Percentiles rank a stretch among this genome's conserved stretches.
Conservation (phyloP, 2,888 invertebrate genomes). For the Mesorhabditis spiculigera region DNA sequence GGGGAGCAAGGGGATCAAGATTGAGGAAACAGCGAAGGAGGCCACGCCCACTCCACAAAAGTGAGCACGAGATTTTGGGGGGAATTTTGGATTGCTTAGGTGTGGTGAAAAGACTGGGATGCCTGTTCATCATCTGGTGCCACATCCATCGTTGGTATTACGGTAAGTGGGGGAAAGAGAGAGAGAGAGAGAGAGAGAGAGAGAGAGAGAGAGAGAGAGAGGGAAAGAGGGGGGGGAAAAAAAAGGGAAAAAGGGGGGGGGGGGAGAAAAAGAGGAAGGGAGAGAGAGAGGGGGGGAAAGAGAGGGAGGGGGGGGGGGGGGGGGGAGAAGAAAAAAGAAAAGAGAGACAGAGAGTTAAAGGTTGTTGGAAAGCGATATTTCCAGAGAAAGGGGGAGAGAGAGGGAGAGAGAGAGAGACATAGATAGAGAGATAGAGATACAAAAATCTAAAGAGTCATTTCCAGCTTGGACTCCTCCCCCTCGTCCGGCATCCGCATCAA, state of each 20-base stretch:
- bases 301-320: not conserved
- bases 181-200: not conserved
- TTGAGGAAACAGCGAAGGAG: not conserved
- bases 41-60: too few species aligned
- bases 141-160: not conserved
- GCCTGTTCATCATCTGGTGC: not conserved
- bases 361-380: too few species aligned
- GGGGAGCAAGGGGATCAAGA: constrained; percentile 62
- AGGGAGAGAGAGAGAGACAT: not conserved
- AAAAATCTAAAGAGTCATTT: not conserved
- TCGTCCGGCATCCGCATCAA: not conserved
- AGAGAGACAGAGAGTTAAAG: not conserved
- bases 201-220: not conserved
- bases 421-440: too few species aligned
- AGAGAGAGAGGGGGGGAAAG: not conserved
- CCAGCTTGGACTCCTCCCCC: not conserved
- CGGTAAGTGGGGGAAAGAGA: not conserved
- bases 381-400: not conserved
- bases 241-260: too few species aligned
- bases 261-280: not conserved
- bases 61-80: too few species aligned
- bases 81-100: not conserved
- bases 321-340: too few species aligned
- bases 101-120: not conserved
- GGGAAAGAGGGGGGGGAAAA: too few species aligned